phyloP scores from a whole-genome alignment of 2,113 vertebrate species.

The Chunga burmeisteri region DNA sequence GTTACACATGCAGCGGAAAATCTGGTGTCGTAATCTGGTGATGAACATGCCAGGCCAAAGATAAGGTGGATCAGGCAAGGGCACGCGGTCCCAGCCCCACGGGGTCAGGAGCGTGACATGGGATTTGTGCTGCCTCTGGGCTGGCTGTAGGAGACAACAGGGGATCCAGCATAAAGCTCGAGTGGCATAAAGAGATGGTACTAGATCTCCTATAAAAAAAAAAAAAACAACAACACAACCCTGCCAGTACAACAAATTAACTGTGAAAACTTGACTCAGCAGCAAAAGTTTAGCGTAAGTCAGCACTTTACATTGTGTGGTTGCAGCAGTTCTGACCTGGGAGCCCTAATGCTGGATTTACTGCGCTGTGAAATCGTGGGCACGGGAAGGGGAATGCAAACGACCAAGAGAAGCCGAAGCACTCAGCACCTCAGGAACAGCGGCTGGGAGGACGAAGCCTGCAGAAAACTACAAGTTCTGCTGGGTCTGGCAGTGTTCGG shows the following conservation, averaged over 20 bases:
- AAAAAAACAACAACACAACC: neutral
- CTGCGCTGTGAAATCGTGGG: neutral
- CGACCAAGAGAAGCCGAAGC: neutral
- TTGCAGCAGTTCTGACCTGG: neutral
- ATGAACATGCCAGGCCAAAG: neutral
- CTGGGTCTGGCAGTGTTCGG: neutral
- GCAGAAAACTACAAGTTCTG: neutral
- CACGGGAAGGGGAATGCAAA: neutral
- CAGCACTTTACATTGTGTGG: neutral
- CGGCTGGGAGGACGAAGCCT: neutral
- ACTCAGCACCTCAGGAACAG: neutral
- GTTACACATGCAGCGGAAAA: neutral
- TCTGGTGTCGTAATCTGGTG: accelerated
- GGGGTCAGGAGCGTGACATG: accelerated
- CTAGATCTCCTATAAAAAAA: neutral
- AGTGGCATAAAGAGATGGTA: neutral
- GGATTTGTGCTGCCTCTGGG: neutral
- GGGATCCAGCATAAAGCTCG: neutral
- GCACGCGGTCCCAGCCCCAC: accelerated
- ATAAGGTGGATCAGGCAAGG: neutral
- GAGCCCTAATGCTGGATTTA: neutral
- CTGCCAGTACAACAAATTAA: neutral
- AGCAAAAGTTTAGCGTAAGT: neutral
- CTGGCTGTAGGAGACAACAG: neutral
- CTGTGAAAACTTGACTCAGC: neutral